These are phyloP conservation scores for Erythrocercus mccallii DNA, from an alignment of 2,113 vertebrate species.

Conservation along the genomic window DNA sequence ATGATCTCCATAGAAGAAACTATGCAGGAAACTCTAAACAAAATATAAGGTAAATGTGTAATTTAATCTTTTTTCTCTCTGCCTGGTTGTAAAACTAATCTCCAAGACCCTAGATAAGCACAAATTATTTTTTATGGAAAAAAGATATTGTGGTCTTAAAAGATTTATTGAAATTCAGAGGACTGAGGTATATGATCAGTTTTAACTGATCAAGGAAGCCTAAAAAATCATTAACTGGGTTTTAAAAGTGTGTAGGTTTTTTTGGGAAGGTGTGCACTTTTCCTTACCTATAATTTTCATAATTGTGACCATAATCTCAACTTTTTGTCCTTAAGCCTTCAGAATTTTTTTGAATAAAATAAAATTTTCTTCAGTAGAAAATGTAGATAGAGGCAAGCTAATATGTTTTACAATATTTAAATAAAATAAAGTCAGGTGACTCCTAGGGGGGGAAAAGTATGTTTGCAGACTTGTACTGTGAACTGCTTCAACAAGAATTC, in stretches of 20 bases:
- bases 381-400: neutral
- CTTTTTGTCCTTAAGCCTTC: neutral
- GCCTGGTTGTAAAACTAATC: neutral
- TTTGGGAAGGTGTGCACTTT: neutral
- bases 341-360: neutral
- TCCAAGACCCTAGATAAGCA: neutral
- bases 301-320: neutral
- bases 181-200: neutral
- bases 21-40: neutral
- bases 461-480: neutral
- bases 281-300: neutral
- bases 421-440: neutral
- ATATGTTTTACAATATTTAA: neutral
- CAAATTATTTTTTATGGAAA: neutral
- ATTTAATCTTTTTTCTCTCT: neutral
- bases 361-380: neutral
- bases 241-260: rapidly evolving
- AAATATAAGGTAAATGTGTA: neutral
- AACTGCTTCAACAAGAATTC: neutral
- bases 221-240: neutral
- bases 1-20: neutral
- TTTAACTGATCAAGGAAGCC: neutral
- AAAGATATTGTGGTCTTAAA: neutral
- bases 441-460: rapidly evolving
- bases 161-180: neutral